Evolutionary conservation across 2,113 vertebrate species (phyloP), one percentile per base, ranked within the genome.

Genomic region (Rattus rattus): DNA sequence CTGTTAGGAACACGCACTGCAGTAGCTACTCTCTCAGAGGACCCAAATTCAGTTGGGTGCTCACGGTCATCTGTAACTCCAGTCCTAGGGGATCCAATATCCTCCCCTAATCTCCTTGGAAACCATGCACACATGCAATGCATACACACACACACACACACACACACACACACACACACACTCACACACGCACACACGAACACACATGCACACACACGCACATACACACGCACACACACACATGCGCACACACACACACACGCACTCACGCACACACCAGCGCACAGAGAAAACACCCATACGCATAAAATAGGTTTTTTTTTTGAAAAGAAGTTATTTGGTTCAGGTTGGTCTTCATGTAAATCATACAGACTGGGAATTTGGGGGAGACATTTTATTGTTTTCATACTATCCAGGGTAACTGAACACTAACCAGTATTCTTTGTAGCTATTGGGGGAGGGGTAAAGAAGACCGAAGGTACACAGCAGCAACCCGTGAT

Each of bases 321-420:
- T 67, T 67, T 75, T 22, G 10, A 19, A 72, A 39, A 73, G 70
- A 73, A 43, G 72, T 43, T 43, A 43, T 39, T 75, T 63, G 54
- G 81, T 69, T 56, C 36, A 85, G 56, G 59, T 79, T 94, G 70
- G 73, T 75, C 47, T 94, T 91, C 33, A 70, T 20, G 33, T 75
- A 84, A 92, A 90, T 49, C 59, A 84, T 49, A 77, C 52, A 95
- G 52, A 84, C 20, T 83, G 83, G 36, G 26, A 92, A 77, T 30
- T 94, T 90, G 59, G 67, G 54, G 92, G 36, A 54, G n/a, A 20
- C 72, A 81, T 93, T 33, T 83, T 95, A 30, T 83, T 79, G 76
- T 83, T 87, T 90, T 67, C 73, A 61, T 69, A 28, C 47, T 83
- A 83, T 43, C 85, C 73, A 87, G 73, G 17, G 17, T 76, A 85